Base-by-base conservation (phyloP, 2,888 invertebrate genomes). In the Periphyllus acericola region DNA sequence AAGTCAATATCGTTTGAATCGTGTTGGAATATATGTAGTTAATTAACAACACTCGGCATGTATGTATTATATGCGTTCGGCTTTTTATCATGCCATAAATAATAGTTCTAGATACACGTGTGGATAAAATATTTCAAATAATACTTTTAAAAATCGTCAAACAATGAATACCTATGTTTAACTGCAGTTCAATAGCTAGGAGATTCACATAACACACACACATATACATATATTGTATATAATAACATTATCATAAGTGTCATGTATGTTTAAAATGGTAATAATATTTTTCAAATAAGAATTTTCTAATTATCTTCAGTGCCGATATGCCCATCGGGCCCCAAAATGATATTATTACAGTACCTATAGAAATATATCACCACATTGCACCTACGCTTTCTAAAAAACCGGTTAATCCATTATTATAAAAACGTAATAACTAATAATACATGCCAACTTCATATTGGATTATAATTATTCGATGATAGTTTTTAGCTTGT, bases 291-390 rank as follows among this genome's bases (percentile, higher is more conserved):
- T 75, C 2, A 66, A 72, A 79, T 86, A 40, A 55, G 79, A 79
- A 81, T 87, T 87, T 87, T 87, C 40, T 87, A 46, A 87, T 81
- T 87, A 75, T 79, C 80, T 80, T 81, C 79, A 21, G 34, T 72
- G 83, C 34, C 66, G 75, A 71, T 60, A 52, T 84, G 74, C 87
- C 87, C 81, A 21, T 34, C 60, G 80, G 87, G 81, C 46, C 17
- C 3, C 6, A 21, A 81, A 87, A 87, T 74, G 40, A 87, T 81
- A 80, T 52, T 72, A 71, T 29, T 71, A 78, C 17, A 52, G 55
- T 75, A 60, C n/a, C n/a, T n/a, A n/a, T 21, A 74, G 40, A 81
- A 81, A 87, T 87, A 87, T 87, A 87, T 87, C 87, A 81, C 87
- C 72, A n/a, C n/a, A 29, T 1, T 25, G 60, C 80, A 55, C 80